phyloP scores from a whole-genome alignment of 2,888 invertebrate species.

The Melipona bicolor region DNA sequence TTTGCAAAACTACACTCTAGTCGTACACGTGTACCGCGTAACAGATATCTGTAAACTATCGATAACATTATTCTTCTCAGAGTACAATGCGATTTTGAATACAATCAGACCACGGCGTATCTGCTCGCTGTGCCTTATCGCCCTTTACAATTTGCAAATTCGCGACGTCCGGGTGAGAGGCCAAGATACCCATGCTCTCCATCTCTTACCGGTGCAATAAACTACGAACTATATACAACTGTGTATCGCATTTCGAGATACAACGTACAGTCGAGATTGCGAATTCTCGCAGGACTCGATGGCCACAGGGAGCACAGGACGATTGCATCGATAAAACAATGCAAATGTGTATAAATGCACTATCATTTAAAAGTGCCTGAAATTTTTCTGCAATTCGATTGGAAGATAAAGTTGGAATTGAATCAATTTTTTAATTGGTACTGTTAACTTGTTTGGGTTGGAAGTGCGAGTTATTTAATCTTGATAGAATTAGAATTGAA shows the following conservation, averaged over 20 bases:
- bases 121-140: conserved; percentile 12
- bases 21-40: background rate
- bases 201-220: conserved; percentile 35
- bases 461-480: too few relatives aligned
- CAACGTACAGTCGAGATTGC: conserved; percentile 10
- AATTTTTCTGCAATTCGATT: background rate
- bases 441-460: too few relatives aligned
- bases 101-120: conserved; percentile 16
- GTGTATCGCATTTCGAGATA: conserved; percentile 26
- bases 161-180: conserved; percentile 3
- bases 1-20: background rate
- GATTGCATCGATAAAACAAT: background rate
- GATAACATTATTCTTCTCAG: conserved; percentile 32
- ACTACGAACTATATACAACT: conserved; percentile 20
- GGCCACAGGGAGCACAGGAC: conserved; percentile 5
- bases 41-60: conserved; percentile 38
- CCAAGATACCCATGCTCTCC: background rate
- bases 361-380: background rate
- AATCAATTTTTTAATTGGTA: too few relatives aligned
- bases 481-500: too few relatives aligned
- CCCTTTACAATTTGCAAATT: conserved; percentile 38
- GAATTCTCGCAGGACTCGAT: conserved; percentile 33
- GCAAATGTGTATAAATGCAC: background rate
- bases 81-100: conserved; percentile 37
- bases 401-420: background rate